These are phyloP conservation scores for Lordiphosa stackelbergi DNA, from an alignment of 1,140 invertebrate genomes.

Conservation along the genomic window DNA sequence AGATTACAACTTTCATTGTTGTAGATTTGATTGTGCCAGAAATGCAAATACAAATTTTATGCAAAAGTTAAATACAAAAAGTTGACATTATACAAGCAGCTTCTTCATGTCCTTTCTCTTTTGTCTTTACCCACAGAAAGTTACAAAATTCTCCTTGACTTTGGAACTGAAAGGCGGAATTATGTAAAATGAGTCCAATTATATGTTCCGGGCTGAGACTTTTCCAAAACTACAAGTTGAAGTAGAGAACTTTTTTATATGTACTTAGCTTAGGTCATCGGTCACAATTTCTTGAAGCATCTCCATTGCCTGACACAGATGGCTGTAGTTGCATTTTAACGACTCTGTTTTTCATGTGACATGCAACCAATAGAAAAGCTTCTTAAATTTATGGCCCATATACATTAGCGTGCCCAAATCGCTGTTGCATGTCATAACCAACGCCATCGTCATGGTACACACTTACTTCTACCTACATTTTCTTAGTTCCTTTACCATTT, in stretches of 20 bases:
- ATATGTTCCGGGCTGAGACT: no score
- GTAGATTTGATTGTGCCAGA: slow-evolving; percentile 7
- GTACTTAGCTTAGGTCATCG: no score
- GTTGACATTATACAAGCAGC: slow-evolving; percentile 8
- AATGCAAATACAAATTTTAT: slow-evolving; percentile 12
- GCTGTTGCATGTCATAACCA: slow-evolving; percentile 11
- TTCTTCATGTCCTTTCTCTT: slow-evolving; percentile 4
- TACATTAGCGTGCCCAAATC: slow-evolving; percentile 5
- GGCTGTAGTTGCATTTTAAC: no score
- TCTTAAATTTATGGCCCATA: slow-evolving; percentile 8
- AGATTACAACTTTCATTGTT: neutral
- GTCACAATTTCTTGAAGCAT: no score
- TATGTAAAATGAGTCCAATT: slow-evolving; percentile 2
- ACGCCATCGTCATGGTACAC: slow-evolving; percentile 3
- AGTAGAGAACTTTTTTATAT: no score
- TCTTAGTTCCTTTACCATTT: slow-evolving; percentile 1
- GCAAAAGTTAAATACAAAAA: slow-evolving; percentile 8
- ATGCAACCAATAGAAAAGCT: neutral
- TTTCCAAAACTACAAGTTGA: no score
- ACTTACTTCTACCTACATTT: slow-evolving; percentile 1
- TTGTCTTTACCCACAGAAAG: slow-evolving; percentile 6
- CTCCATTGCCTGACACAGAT: no score
- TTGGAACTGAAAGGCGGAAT: slow-evolving; percentile 4
- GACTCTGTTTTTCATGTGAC: no score
- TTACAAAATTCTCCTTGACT: slow-evolving; percentile 10